Evolutionary conservation across 2,113 vertebrate genomes (phyloP), one percentile per base, ranked within the genome.

Genomic region (Catharus minimus): DNA sequence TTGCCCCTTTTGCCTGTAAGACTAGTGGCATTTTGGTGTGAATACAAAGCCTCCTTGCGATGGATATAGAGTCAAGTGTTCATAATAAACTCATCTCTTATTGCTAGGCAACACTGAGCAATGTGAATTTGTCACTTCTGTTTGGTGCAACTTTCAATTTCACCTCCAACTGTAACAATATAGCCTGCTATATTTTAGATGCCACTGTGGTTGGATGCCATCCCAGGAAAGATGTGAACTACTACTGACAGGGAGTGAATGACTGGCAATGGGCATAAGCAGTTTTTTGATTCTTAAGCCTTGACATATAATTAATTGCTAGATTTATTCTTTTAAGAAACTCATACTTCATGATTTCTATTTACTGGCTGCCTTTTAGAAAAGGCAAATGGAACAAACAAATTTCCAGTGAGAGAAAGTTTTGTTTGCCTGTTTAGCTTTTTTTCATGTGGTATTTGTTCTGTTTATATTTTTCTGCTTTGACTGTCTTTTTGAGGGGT

Each of bases 151-250:
- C 96, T 98, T 98, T 97, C 90, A 71, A 98, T 98, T 98, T 98
- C 97, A 98, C 97, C 98, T 98, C 97, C 97, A 98, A 98, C 97
- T 97, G 97, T 97, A 98, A 97, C 97, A 97, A 97, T 97, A 96
- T 97, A 97, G 97, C 96, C 96, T 97, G 95, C 94, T 97, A 97
- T 97, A 97, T 97, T 98, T 98, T 97, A 98, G 97, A 98, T 97
- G 97, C 97, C 97, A 98, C 97, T 97, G 92, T 95, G 97, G 96
- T 98, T 98, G 98, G 97, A 98, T 97, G 93, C 93, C 94, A 97
- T 98, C 98, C 98, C 97, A 97, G 97, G 97, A 98, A 98, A 98
- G 97, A 98, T 98, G 97, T 98, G 97, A 97, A 97, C 96, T 97
- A 96, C 96, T 97, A 96, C 97, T 98, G 98, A 97, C 98, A 98